Percentiles rank a stretch among this genome's conserved stretches.
phyloP scores from a whole-genome alignment of 1,140 invertebrate genomes.

The Palaemon carinicauda region DNA sequence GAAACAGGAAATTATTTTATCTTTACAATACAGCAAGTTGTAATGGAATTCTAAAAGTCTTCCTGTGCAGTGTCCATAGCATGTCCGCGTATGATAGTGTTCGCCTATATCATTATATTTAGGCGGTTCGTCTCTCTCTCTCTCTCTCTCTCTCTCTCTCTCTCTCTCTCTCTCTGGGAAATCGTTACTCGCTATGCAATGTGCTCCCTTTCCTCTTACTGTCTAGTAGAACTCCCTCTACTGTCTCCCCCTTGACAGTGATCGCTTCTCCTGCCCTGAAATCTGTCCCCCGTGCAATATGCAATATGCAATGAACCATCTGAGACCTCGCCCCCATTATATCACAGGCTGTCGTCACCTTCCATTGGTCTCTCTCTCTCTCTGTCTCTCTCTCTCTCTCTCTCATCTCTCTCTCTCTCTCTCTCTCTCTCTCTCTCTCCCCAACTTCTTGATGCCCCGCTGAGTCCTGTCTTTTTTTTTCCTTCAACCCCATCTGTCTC shows the following conservation, averaged over 20 bases:
- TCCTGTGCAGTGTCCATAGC: not conserved
- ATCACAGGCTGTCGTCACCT: conserved; percentile 41
- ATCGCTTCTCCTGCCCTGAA: conserved; percentile 41
- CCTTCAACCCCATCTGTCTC: not conserved
- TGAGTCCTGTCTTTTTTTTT: not conserved
- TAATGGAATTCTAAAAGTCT: too few relatives aligned
- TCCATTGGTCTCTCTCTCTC: not conserved
- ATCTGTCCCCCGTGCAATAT: conserved; percentile 46
- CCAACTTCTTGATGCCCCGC: not conserved
- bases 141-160: not conserved
- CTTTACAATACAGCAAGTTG: too few relatives aligned
- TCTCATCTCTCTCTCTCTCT: not conserved
- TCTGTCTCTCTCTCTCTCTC: not conserved
- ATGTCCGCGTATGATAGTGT: not conserved
- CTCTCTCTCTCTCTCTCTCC: not conserved
- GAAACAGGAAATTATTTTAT: too few relatives aligned
- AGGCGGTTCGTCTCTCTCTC: not conserved
- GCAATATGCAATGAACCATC: conserved; percentile 54
- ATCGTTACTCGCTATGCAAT: not conserved
- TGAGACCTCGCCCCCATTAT: conserved; percentile 47
- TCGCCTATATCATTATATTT: not conserved
- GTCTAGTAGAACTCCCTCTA: not conserved
- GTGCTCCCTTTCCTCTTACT: too few relatives aligned
- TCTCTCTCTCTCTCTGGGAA: not conserved
- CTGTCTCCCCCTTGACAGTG: not conserved